Conservation (phyloP, 2,113 vertebrate genomes). For the Hemibagrus wyckioides region DNA sequence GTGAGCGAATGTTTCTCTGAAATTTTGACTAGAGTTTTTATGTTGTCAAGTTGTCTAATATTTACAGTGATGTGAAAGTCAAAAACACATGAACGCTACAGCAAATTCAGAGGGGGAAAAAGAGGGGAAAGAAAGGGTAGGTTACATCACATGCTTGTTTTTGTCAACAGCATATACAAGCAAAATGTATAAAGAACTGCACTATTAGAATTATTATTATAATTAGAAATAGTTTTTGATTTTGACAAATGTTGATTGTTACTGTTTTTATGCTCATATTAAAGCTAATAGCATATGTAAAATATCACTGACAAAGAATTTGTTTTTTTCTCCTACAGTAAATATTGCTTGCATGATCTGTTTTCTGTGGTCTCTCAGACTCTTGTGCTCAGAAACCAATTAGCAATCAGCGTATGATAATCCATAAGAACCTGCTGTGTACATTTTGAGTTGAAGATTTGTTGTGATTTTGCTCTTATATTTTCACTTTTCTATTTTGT, state of each 20-base stretch:
- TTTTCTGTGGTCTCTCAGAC: background rate
- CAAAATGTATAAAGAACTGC: background rate
- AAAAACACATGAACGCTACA: background rate
- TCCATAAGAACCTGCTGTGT: background rate
- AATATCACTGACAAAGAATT: no score
- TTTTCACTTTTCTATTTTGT: no score
- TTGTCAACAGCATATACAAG: background rate
- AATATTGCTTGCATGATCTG: background rate
- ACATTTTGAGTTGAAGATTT: background rate
- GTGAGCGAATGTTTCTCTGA: background rate
- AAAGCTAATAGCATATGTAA: background rate
- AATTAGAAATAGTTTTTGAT: background rate
- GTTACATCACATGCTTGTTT: background rate
- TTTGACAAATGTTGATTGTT: background rate
- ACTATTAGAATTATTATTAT: background rate
- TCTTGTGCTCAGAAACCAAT: background rate
- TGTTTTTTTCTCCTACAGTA: background rate
- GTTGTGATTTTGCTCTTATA: no score
- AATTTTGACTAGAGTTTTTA: background rate
- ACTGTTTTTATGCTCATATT: background rate
- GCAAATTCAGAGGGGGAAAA: background rate
- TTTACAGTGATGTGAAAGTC: conserved; percentile 19
- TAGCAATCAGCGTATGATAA: background rate
- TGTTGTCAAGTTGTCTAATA: background rate
- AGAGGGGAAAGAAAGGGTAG: background rate